Conservation (phyloP, 2,888 invertebrate species). For the Limnephilus lunatus region DNA sequence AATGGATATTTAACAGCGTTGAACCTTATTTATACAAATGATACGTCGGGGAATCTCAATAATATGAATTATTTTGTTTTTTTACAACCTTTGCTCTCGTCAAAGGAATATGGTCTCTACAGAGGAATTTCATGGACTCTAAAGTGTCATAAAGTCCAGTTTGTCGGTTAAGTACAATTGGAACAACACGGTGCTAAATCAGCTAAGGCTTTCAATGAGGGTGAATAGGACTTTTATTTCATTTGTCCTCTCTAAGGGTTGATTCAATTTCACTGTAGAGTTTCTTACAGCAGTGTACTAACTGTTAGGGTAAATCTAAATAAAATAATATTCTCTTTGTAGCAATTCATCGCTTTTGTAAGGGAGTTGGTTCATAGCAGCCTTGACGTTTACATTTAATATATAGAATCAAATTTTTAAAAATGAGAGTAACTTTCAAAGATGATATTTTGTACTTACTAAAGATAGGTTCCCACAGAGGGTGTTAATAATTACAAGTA, state of each 20-base stretch:
- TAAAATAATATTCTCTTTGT: background rate
- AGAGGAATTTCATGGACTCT: constrained; percentile 9
- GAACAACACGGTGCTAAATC: constrained; percentile 31
- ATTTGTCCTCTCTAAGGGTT: constrained; percentile 45
- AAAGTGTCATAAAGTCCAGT: constrained; percentile 43
- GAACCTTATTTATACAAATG: background rate
- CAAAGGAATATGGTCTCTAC: background rate
- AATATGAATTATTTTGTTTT: background rate
- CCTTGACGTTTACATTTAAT: too few species aligned
- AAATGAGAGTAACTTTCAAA: too few species aligned
- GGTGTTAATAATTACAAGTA: too few species aligned
- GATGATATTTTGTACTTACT: too few species aligned
- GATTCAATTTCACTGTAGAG: constrained; percentile 40
- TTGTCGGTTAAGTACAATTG: constrained; percentile 36
- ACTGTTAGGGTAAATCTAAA: background rate
- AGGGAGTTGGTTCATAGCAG: background rate
- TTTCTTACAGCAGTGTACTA: background rate
- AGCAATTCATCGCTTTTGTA: background rate
- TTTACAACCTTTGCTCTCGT: background rate
- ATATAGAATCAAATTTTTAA: too few species aligned
- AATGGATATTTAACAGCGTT: background rate
- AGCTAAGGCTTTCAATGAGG: constrained; percentile 41
- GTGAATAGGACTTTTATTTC: constrained; percentile 40
- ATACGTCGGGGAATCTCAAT: background rate
- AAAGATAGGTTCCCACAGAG: too few species aligned